A percentile compares a stretch with the other conserved stretches of the same genome.
Conservation (phyloP, 1,140 invertebrate genomes). For the Drosophila pandora region DNA sequence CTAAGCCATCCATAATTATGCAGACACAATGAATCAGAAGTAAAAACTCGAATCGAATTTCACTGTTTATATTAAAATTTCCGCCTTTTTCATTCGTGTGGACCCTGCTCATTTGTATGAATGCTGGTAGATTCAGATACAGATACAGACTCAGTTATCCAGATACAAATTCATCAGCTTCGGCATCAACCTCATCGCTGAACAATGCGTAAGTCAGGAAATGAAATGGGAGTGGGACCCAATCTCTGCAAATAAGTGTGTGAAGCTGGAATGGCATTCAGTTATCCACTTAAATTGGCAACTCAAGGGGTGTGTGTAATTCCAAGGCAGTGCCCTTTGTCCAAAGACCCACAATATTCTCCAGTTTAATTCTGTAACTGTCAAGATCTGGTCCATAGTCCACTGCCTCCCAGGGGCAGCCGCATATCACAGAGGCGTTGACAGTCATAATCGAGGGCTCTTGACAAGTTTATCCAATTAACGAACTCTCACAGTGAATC, state of each 20-base stretch:
- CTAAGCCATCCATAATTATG: conserved; percentile 62
- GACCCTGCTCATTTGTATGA: conserved; percentile 9
- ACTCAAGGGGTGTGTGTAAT: conserved; percentile 51
- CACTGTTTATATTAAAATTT: conserved; percentile 79
- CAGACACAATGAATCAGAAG: conserved; percentile 56
- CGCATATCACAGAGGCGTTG: conserved; percentile 45
- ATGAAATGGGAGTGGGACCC: conserved; percentile 26
- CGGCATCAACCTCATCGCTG: background rate
- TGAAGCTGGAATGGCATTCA: conserved; percentile 53
- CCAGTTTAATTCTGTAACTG: conserved; percentile 41
- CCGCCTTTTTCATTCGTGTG: conserved; percentile 66
- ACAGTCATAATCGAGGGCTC: conserved; percentile 10
- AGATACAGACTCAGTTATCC: conserved; percentile 1
- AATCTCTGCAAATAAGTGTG: conserved; percentile 61
- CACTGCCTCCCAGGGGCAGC: conserved; percentile 30
- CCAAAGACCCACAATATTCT: conserved; percentile 49
- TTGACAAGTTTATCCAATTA: conserved; percentile 42
- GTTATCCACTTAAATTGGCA: conserved; percentile 76
- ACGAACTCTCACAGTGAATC: conserved; percentile 8
- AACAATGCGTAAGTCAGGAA: conserved; percentile 66
- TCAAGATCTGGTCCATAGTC: conserved; percentile 55
- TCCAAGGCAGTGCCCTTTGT: conserved; percentile 20
- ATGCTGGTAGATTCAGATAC: conserved; percentile 12
- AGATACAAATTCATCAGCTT: conserved; percentile 48
- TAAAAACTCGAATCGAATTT: conserved; percentile 63